These are phyloP conservation scores for Medauroidea extradentata DNA, from an alignment of 1,140 invertebrate species.

Conservation along the genomic window DNA sequence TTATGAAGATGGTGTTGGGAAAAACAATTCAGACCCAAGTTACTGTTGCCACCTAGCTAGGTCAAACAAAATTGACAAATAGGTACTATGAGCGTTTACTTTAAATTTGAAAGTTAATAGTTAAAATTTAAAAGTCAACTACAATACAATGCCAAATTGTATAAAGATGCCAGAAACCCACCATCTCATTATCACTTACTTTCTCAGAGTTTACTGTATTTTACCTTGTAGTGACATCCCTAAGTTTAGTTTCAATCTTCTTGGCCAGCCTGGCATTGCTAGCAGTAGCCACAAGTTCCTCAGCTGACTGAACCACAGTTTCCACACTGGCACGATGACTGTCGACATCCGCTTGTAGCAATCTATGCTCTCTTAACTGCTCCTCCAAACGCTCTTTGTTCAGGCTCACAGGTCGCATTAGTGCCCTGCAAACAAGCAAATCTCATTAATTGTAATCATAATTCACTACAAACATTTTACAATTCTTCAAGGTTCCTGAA, in stretches of 20 bases:
- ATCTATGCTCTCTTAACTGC: constrained; percentile 77
- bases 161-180: background rate
- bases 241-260: constrained; percentile 81
- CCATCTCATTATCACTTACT: background rate
- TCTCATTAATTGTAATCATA: too few species aligned
- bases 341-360: constrained; percentile 77
- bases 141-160: background rate
- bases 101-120: too few species aligned
- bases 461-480: too few species aligned
- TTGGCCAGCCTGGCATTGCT: constrained; percentile 83
- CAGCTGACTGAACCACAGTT: constrained; percentile 70
- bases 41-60: too few species aligned
- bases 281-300: constrained; percentile 73
- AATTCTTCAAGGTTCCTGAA: too few species aligned
- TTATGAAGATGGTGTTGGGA: too few species aligned
- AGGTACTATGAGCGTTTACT: too few species aligned
- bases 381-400: constrained; percentile 86
- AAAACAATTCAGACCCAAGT: too few species aligned
- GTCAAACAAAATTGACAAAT: too few species aligned
- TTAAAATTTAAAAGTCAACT: too few species aligned
- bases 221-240: constrained; percentile 65
- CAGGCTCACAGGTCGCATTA: constrained; percentile 77
- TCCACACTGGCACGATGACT: constrained; percentile 80
- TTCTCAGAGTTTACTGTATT: too few species aligned
- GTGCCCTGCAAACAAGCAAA: constrained; percentile 46